Conservation (phyloP, 2,888 invertebrate species). For the Molorchus minor region DNA sequence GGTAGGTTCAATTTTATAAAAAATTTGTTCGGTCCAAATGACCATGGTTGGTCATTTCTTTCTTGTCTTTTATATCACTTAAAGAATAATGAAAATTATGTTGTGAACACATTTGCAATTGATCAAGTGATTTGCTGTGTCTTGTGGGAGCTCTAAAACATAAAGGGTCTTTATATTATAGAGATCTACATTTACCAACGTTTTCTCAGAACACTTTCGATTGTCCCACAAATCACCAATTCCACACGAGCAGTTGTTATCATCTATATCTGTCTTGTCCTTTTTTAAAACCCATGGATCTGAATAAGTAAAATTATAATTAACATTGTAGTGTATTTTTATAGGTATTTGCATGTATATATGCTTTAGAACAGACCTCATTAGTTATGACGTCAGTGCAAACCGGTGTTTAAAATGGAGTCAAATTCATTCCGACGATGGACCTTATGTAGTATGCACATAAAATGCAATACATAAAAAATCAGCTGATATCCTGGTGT, state of each 20-base stretch:
- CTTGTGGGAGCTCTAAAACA: constrained; percentile 58
- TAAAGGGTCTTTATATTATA: constrained; percentile 40
- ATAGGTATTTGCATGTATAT: too few species aligned
- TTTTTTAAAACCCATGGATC: constrained; percentile 39
- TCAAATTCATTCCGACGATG: too few species aligned
- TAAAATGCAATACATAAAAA: too few species aligned
- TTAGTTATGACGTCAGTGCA: too few species aligned
- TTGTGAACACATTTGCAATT: constrained; percentile 67
- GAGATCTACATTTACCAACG: constrained; percentile 39
- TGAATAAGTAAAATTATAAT: constrained; percentile 14
- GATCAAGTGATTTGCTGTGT: constrained; percentile 85
- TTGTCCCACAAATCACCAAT: constrained; percentile 49
- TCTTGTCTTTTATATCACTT: constrained; percentile 44
- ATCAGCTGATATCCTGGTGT: too few species aligned
- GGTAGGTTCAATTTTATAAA: constrained; percentile 40
- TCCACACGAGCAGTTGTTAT: constrained; percentile 51
- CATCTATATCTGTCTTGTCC: constrained; percentile 44
- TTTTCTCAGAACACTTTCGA: constrained; percentile 46
- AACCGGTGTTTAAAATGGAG: too few species aligned
- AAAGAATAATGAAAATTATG: constrained; percentile 51
- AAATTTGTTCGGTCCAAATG: constrained; percentile 33
- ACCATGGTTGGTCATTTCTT: constrained; percentile 25
- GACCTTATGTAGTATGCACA: too few species aligned
- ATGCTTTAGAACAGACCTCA: too few species aligned
- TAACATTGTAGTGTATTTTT: too few species aligned